Conservation (phyloP, 2,888 invertebrate genomes). For the Hirtodrosophila trivittata region DNA sequence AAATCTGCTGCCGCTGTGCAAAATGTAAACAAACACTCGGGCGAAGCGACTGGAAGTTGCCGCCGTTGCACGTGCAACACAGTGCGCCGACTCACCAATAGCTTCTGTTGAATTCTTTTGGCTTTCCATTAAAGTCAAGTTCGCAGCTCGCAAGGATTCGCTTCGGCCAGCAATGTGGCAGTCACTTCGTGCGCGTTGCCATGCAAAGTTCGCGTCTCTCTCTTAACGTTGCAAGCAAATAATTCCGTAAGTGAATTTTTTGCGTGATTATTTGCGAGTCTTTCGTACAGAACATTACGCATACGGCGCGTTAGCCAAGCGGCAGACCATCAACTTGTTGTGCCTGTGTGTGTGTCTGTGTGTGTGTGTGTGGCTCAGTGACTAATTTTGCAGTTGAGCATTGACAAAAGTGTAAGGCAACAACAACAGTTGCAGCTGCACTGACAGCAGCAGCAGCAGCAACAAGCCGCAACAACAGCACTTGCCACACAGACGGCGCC, state of each 20-base stretch:
- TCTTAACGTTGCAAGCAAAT: too few species aligned
- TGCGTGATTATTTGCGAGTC: constrained; percentile 18
- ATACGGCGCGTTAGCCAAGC: constrained; percentile 36
- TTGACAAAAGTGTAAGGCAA: background rate
- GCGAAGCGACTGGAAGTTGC: constrained; percentile 52
- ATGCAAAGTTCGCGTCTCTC: constrained; percentile 15
- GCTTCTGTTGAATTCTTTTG: constrained; percentile 40
- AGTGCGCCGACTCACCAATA: constrained; percentile 70
- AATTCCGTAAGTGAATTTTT: background rate
- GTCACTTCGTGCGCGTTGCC: constrained; percentile 59
- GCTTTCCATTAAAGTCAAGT: constrained; percentile 56
- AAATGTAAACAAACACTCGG: constrained; percentile 67
- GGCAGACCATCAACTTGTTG: constrained; percentile 20
- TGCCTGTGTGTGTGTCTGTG: background rate
- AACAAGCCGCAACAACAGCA: constrained; percentile 9
- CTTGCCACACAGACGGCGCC: constrained; percentile 3
- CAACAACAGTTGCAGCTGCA: background rate
- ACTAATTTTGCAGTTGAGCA: background rate
- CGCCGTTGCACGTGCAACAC: constrained; percentile 66
- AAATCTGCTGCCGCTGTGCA: constrained; percentile 20
- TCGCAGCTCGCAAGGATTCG: constrained; percentile 41
- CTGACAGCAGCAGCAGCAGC: background rate
- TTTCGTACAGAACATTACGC: constrained; percentile 23
- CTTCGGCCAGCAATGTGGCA: constrained; percentile 21
- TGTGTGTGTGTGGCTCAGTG: background rate